These are phyloP conservation scores for Leucopsar rothschildi DNA, from an alignment of 2,113 vertebrate species.

Conservation along the genomic window DNA sequence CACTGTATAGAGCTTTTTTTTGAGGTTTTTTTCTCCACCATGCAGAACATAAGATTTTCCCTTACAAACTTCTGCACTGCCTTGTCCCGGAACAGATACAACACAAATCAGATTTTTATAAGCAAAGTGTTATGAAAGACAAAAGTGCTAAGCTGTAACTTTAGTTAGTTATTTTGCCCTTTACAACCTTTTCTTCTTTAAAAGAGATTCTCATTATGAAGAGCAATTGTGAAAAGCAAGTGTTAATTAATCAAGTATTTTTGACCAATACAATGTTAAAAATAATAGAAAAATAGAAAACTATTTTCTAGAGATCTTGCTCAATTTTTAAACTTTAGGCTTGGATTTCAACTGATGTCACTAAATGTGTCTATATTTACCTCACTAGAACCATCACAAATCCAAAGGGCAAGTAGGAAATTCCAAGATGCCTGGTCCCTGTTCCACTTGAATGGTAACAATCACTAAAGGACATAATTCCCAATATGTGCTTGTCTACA, in stretches of 20 bases:
- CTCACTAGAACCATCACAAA: neutral
- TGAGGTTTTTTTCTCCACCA: neutral
- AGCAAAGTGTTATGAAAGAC: neutral
- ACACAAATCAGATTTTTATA: neutral
- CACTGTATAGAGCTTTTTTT: neutral
- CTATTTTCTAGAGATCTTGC: neutral
- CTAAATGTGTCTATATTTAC: neutral
- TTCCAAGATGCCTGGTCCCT: neutral
- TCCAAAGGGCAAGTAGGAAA: neutral
- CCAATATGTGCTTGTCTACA: neutral
- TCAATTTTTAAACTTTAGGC: neutral
- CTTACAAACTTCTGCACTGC: neutral
- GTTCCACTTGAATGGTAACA: neutral
- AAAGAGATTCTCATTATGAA: neutral
- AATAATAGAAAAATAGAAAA: neutral
- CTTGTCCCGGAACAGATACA: neutral
- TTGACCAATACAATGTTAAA: neutral
- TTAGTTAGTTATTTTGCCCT: neutral
- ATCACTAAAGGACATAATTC: neutral
- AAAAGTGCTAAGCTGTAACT: neutral
- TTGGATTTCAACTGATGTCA: neutral
- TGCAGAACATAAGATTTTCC: neutral
- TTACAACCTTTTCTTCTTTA: neutral
- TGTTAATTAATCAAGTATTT: neutral
- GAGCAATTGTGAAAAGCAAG: neutral